Percentiles rank a stretch among this genome's conserved stretches.
These are phyloP conservation scores for Drosophila willistoni DNA, from an alignment of 1,140 invertebrate species.

Conservation along the genomic window DNA sequence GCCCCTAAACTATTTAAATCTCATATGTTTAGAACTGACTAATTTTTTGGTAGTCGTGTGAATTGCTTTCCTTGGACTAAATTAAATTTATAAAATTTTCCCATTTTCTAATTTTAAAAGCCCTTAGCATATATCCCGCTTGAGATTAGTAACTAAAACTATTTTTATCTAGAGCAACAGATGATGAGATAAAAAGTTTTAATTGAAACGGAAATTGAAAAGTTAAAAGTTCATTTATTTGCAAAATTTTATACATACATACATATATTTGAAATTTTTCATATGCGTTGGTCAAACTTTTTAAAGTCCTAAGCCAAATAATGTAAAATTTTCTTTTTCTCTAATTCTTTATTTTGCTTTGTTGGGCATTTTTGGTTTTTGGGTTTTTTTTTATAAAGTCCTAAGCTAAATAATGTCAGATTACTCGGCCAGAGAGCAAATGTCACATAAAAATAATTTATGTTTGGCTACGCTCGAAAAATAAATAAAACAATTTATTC, in stretches of 20 bases:
- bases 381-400: not conserved
- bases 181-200: not conserved
- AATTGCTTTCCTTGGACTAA: too few species aligned
- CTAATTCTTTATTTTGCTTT: not conserved
- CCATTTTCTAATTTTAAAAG: too few species aligned
- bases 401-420: conserved; percentile 28
- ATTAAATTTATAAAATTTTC: too few species aligned
- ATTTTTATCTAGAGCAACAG: not conserved
- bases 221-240: not conserved
- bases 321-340: conserved; percentile 3
- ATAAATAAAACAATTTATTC: conserved; percentile 38
- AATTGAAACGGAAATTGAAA: not conserved
- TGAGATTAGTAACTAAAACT: not conserved
- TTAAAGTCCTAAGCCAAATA: conserved; percentile 9
- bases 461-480: conserved; percentile 15
- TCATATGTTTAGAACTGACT: too few species aligned
- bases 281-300: not conserved
- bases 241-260: too few species aligned
- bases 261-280: not conserved
- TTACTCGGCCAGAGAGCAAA: conserved; percentile 27
- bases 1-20: too few species aligned
- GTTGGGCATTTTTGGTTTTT: not conserved
- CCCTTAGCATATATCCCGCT: not conserved
- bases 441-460: conserved; percentile 25
- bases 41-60: too few species aligned